A percentile compares a stretch with the other conserved stretches of the same genome.
phyloP scores from a whole-genome alignment of 2,797 vertebrate species.

The Gymnodraco acuticeps region DNA sequence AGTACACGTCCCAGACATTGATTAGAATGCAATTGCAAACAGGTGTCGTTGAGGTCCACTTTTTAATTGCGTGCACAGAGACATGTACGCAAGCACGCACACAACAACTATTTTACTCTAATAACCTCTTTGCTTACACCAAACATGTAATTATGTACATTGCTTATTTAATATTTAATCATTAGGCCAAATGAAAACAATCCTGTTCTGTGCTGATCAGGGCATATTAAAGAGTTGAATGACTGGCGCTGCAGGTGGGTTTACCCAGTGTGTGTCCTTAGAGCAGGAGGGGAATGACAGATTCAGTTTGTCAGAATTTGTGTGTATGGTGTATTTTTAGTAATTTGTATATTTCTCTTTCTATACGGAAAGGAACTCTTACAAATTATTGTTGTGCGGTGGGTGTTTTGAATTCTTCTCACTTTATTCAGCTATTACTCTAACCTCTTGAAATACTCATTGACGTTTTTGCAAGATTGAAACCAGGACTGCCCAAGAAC shows the following conservation, averaged over 20 bases:
- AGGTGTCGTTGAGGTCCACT: slow-evolving; percentile 66
- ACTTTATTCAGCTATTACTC: slow-evolving; percentile 9
- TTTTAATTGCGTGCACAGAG: slow-evolving; percentile 68
- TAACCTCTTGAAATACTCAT: slow-evolving; percentile 34
- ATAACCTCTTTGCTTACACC: slow-evolving; percentile 72
- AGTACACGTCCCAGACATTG: slow-evolving; percentile 64
- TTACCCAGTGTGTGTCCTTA: slow-evolving; percentile 56
- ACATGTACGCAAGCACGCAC: slow-evolving; percentile 42
- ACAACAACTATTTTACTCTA: slow-evolving; percentile 56
- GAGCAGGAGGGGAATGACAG: slow-evolving; percentile 29
- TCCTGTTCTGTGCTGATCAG: slow-evolving; percentile 63
- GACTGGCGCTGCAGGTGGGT: slow-evolving; percentile 53
- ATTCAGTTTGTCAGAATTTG: slow-evolving; percentile 27
- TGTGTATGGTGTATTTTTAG: slow-evolving; percentile 34
- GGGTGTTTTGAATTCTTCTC: slow-evolving; percentile 24
- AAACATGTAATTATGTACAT: slow-evolving; percentile 75
- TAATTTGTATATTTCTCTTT: slow-evolving; percentile 31
- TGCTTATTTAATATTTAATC: slow-evolving; percentile 81
- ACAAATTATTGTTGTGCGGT: slow-evolving; percentile 9
- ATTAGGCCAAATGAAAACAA: slow-evolving; percentile 79
- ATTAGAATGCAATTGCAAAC: slow-evolving; percentile 77
- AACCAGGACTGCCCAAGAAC: slow-evolving; percentile 29
- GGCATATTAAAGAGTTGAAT: slow-evolving; percentile 70
- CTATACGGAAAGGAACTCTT: slow-evolving; percentile 20
- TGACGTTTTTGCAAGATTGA: slow-evolving; percentile 35